Conservation (phyloP, 1,140 invertebrate species). For the Scaptomyza montana region DNA sequence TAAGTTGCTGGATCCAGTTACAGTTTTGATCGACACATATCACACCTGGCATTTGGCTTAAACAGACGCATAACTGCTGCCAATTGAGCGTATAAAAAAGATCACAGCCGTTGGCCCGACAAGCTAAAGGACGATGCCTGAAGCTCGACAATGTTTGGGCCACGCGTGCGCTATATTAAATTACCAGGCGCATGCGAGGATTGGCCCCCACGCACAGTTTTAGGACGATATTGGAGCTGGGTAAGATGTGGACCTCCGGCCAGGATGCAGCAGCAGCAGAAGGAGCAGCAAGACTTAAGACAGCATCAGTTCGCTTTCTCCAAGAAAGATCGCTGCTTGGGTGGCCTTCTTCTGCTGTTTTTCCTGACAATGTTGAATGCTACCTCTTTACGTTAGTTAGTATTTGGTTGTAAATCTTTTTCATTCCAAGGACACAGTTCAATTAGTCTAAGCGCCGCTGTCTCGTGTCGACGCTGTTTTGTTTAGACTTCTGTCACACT, state of each 20-base stretch:
- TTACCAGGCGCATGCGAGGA: conserved; percentile 60
- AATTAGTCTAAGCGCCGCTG: conserved; percentile 72
- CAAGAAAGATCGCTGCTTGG: conserved; percentile 15
- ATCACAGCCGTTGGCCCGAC: conserved; percentile 69
- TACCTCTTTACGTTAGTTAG: conserved; percentile 26
- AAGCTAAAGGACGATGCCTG: conserved; percentile 10
- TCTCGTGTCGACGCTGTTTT: conserved; percentile 38
- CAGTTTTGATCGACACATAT: conserved; percentile 55
- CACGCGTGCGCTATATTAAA: conserved; percentile 64
- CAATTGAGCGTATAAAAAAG: conserved; percentile 45
- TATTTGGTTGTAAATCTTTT: conserved; percentile 50
- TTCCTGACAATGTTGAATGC: not conserved
- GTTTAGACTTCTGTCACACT: conserved; percentile 36
- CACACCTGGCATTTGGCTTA: conserved; percentile 59
- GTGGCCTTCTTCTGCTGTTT: conserved; percentile 50
- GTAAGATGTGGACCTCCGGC: conserved; percentile 44
- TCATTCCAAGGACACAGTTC: conserved; percentile 57
- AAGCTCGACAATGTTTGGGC: conserved; percentile 20
- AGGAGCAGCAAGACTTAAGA: not conserved
- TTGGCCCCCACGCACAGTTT: conserved; percentile 16
- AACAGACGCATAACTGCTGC: conserved; percentile 25
- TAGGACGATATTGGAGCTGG: conserved; percentile 31
- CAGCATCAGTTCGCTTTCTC: conserved; percentile 44
- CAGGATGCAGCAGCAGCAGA: conserved; percentile 43
- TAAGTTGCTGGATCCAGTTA: conserved; percentile 52